phyloP scores from a whole-genome alignment of 2,113 vertebrate genomes.

The Pachyramphus minor region DNA sequence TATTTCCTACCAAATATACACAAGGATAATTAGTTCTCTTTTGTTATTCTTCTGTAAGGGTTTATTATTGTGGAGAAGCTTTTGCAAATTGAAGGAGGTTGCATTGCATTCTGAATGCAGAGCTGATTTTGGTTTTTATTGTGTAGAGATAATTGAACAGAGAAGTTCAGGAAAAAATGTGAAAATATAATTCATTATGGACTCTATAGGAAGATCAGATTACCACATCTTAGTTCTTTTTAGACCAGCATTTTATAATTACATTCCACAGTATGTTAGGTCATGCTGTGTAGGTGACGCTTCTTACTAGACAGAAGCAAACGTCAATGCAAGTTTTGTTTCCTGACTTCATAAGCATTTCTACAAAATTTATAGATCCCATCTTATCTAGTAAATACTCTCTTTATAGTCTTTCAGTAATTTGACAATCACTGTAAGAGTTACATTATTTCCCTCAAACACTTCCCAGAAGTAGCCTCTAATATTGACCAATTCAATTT shows the following conservation, averaged over 20 bases:
- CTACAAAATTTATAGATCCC: neutral
- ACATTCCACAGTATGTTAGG: neutral
- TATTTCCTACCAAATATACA: conserved; percentile 23
- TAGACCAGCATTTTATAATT: neutral
- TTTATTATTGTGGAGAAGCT: conserved; percentile 38
- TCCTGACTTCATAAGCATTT: neutral
- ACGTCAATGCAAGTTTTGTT: neutral
- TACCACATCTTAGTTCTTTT: neutral
- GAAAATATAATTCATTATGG: conserved; percentile 19
- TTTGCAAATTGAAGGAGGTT: conserved; percentile 18
- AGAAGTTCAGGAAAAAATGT: conserved; percentile 8
- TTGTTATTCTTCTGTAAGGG: conserved; percentile 22
- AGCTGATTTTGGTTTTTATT: neutral
- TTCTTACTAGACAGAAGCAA: neutral
- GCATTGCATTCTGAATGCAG: conserved; percentile 14
- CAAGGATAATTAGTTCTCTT: conserved; percentile 43
- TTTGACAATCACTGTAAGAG: neutral
- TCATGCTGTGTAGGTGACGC: neutral
- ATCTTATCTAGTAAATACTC: neutral
- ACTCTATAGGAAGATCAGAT: neutral
- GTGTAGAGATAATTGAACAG: conserved; percentile 9
- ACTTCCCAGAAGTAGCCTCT: neutral
- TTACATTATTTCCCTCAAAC: neutral
- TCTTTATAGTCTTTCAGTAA: neutral
- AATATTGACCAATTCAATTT: neutral